Evolutionary conservation across 2,888 invertebrate species (phyloP), one percentile per base, ranked within the genome.

Genomic region (Encarsia formosa): DNA sequence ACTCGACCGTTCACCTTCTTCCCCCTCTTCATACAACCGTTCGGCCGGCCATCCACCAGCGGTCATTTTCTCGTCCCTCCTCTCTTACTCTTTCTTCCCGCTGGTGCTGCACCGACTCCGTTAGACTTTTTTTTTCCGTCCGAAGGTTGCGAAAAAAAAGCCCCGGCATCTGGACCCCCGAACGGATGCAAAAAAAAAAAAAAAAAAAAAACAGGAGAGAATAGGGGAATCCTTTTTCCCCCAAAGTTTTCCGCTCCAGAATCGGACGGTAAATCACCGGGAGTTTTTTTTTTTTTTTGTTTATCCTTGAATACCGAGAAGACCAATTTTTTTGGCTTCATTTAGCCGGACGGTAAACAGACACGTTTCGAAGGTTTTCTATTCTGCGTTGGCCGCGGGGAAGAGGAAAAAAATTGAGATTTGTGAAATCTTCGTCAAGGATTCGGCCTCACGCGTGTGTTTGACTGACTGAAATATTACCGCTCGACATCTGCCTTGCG

Each of bases 11-110:
- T 51, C 41, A 24, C 47, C 34, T 24, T 49, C 37, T 34, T 34
- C 32, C 40, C 34, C 41, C 44, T 48, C 38, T 46, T 57, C 48
- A 41, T 49, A 47, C 22, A 47, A 40, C 41, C 40, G 42, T 41
- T 15, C 24, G 24, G 34, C 42, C 45, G 23, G 50, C 55, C 46
- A 44, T 48, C 47, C 54, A 31, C n/a, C 39, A 41, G 39, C 45
- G 55, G 55, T 57, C 51, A 59, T 56, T 50, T 58, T 52, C 58
- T 49, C 19, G 52, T 51, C 47, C 45, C 37, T 31, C 43, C 19
- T 9, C 41, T 41, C 24, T 39, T 34, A 52, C 37, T 49, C 48
- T 51, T 41, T 32, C 11, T 26, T 31, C 22, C 20, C 40, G 13
- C 19, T 24, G n/a, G n/a, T 16, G 35, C 11, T n/a, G 29, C 9